Evolutionary conservation across 2,888 invertebrate species (phyloP), one percentile per base, ranked within the genome.

Genomic region (Agrochola lota): DNA sequence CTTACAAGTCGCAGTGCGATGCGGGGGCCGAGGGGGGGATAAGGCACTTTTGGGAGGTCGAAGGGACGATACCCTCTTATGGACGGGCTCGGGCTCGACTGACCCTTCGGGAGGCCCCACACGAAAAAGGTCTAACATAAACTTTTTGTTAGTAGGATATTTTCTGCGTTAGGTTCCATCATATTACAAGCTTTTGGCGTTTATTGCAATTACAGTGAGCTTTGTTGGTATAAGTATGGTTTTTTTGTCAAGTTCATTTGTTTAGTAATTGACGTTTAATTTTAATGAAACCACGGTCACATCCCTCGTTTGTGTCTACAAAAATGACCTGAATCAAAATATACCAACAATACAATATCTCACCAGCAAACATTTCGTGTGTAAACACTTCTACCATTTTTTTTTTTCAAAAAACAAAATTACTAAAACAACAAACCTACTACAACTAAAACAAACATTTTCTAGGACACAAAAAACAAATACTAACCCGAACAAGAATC

Each of bases 1-100:
- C 97, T 97, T 97, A 96, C 96, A 96, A 96, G 96, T 96, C 96
- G 96, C 95, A 93, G 91, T 92, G 94, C 93, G 92, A 91, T 91
- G 92, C 88, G 89, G 89, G 86, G 87, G 80, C 72, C 79, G 77
- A 79, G 88, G 82, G 85, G 87, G 90, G 90, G 90, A 86, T 90
- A 90, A 90, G 91, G 92, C 92, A 93, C 93, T 93, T 93, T 93
- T 87, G 89, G 91, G 91, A 94, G 95, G 95, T 92, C 94, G 92
- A 91, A 95, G 95, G 95, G 95, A 95, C 96, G 94, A 92, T 96
- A 95, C 96, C 96, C 96, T 96, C 96, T 95, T 94, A 95, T 93
- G 94, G 93, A 93, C 94, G 93, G 93, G 93, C 57, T 59, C 20
- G 57, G 69, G 90, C 92, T 90, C 90, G 88, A 93, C 95, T 96